Evolutionary conservation across 1,140 invertebrate genomes (phyloP), one percentile per base, ranked within the genome.

Genomic region (Cheumatopsyche charites): DNA sequence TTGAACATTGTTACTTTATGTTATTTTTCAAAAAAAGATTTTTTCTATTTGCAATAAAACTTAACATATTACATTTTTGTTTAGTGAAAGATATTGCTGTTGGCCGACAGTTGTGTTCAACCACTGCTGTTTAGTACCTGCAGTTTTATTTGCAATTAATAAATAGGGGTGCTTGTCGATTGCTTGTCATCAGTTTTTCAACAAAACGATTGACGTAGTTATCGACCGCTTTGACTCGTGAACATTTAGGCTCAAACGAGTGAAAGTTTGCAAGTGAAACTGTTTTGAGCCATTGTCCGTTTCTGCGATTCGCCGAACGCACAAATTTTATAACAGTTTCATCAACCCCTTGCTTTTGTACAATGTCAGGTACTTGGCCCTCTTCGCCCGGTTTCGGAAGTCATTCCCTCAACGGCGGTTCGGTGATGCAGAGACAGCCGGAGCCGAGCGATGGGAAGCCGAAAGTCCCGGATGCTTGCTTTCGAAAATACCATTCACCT

Each of bases 121-220:
- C 73, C 73, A 70, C 70, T 42, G 2, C 67, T 75, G 73, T 71
- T 13, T 67, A 74, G 73, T 75, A 75, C 73, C 70, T 72, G 55
- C 23, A 41, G 21, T 62, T 62, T 42, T 68, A 15, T 45, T 47
- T 62, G 42, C 41, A 47, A 43, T 65, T n/a, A 42, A 42, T 65
- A 17, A 23, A n/a, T 45, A 21, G 71, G 74, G 68, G 26, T 58
- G 62, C 26, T 43, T 7, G 69, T 67, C 69, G 69, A 69, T 70
- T 68, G 72, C 72, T 71, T 52, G 36, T 15, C n/a, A 65, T 61
- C 72, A 41, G 74, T 76, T 76, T 76, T 76, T 76, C 71, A 76
- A 73, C 74, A 76, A 76, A 76, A 76, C 74, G 69, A 61, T 65
- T 26, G 13, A 29, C 49, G 13, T 49, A 52, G 72, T 45, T 49